Evolutionary conservation across 2,113 vertebrate species (phyloP), one percentile per base, ranked within the genome.

Genomic region (Megaceryle torquata): DNA sequence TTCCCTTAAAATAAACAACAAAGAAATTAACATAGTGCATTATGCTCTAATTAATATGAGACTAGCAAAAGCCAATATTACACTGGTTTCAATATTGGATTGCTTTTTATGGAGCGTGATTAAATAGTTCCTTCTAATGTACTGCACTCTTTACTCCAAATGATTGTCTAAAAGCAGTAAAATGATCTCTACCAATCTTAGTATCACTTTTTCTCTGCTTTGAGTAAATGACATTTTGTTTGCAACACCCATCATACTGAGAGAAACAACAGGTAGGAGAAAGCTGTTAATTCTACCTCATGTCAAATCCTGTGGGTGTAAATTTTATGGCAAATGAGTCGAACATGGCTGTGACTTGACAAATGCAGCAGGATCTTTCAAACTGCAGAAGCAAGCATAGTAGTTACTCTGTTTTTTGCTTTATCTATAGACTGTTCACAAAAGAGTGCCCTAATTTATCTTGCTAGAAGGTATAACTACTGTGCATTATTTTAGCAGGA

Each of bases 251-350:
- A 20, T 65, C 2, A 2, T 80, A 59, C 25, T 79, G 63, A 85
- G n/a, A 91, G 44, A 95, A 95, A 76, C 61, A 91, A 85, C 74
- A 84, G 57, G 54, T 59, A 82, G 65, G 29, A 93, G 69, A 92
- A 84, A 95, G 60, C 76, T 88, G 60, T 56, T 78, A 78, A 81
- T 77, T 90, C 59, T 39, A 67, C 68, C 43, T 67, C 71, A 60
- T 86, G 48, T 90, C 65, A 59, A 2, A 65, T 89, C n/a, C 57
- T n/a, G 88, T 78, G 83, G 53, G 72, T 84, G 90, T 86, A 94
- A 81, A 84, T 75, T 93, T 33, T 61, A 54, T 29, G 17, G 77
- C 46, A 94, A 84, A 82, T 91, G 77, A 94, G 60, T 78, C 39
- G 90, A 95, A 91, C 48, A 68, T 37, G 84, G 26, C 53, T 79